phyloP scores from a whole-genome alignment of 2,113 vertebrate genomes.

The Micromys minutus region DNA sequence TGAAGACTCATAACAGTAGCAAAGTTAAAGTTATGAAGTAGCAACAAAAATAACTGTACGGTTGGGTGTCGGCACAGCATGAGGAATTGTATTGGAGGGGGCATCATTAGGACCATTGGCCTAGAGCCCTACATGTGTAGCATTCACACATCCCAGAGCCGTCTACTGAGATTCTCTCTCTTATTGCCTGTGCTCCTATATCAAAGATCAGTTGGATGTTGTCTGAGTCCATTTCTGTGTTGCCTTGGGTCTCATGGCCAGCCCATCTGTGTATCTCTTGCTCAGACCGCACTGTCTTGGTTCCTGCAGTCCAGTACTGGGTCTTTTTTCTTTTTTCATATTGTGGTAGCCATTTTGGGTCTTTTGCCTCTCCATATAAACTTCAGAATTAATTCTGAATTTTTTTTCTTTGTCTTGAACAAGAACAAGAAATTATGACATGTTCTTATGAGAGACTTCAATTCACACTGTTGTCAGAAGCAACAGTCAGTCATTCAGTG shows the following conservation, averaged over 20 bases:
- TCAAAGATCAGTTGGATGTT: neutral
- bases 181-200: neutral
- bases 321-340: neutral
- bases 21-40: neutral
- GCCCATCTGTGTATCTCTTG: neutral
- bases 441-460: neutral
- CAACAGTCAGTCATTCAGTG: neutral
- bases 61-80: neutral
- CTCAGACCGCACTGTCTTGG: neutral
- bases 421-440: conserved; percentile 2
- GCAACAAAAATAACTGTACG: neutral
- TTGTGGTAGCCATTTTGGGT: neutral
- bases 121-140: neutral
- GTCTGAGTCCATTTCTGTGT: neutral
- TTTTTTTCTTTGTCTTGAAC: conserved; percentile 21
- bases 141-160: neutral
- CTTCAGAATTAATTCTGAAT: neutral
- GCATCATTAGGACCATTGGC: neutral
- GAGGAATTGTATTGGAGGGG: neutral
- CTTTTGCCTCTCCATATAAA: neutral
- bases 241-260: neutral
- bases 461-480: neutral
- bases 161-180: neutral
- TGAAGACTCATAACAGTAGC: neutral
- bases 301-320: neutral